Evolutionary conservation across 2,113 vertebrate genomes (phyloP).

Genomic region (Brachirus orientalis): DNA sequence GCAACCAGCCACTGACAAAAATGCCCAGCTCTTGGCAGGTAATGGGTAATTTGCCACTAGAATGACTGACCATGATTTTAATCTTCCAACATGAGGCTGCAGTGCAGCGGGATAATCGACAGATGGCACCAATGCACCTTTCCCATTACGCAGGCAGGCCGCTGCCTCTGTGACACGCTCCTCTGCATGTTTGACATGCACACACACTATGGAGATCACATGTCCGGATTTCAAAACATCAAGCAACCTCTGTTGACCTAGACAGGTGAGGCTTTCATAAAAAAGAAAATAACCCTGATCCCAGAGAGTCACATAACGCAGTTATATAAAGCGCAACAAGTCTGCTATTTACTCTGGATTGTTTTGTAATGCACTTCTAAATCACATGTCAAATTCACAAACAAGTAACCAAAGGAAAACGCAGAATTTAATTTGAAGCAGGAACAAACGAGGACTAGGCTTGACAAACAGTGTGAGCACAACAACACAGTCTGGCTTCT

Average conservation of each 20-base stretch:
- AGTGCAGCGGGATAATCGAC: conserved; percentile 57
- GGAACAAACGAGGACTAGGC: background rate
- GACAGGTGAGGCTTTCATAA: conserved; percentile 2
- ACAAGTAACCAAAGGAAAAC: background rate
- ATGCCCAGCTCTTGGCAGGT: conserved; percentile 57
- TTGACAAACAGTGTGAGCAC: conserved; percentile 21
- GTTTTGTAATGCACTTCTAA: conserved; percentile 1
- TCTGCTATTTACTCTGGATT: conserved; percentile 1
- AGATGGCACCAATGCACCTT: conserved; percentile 72
- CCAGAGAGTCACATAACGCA: conserved; percentile 5
- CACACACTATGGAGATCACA: conserved; percentile 36
- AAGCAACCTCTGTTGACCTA: background rate
- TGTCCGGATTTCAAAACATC: conserved; percentile 7
- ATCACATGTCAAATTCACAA: conserved; percentile 4
- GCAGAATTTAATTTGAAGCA: conserved; percentile 1
- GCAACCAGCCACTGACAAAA: conserved; percentile 37
- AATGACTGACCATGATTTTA: conserved; percentile 41
- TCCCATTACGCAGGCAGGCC: conserved; percentile 5
- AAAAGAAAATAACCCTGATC: background rate
- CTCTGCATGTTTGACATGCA: conserved; percentile 44
- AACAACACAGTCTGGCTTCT: conserved; percentile 17
- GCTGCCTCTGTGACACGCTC: conserved; percentile 31
- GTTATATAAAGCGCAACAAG: conserved; percentile 11
- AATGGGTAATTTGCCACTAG: conserved; percentile 30
- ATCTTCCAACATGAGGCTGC: conserved; percentile 48